Percentiles rank a stretch among this genome's conserved stretches.
phyloP scores from a whole-genome alignment of 1,140 invertebrate species.

The Gonatopus flavifemur region DNA sequence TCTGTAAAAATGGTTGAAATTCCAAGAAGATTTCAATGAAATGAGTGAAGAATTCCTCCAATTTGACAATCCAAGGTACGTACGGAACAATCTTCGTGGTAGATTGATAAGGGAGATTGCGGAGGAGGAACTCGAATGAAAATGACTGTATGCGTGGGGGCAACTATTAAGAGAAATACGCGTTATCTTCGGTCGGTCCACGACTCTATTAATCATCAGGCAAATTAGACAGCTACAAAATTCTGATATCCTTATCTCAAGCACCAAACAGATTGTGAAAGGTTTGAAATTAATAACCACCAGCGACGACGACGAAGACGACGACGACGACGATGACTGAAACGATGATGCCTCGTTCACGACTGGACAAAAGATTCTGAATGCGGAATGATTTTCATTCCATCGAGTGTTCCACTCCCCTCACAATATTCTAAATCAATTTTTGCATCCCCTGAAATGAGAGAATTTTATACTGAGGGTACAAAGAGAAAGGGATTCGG shows the following conservation, averaged over 20 bases:
- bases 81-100: no score
- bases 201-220: constrained; percentile 30
- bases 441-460: no score
- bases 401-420: no score
- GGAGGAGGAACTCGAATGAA: neutral
- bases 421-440: no score
- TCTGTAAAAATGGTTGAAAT: no score
- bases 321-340: constrained; percentile 16
- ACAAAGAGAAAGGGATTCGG: no score
- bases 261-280: constrained; percentile 4
- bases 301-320: constrained; percentile 14
- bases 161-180: constrained; percentile 18
- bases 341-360: no score
- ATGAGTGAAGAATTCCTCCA: neutral
- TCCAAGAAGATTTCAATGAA: no score
- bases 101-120: constrained; percentile 17
- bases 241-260: constrained; percentile 23
- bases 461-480: no score
- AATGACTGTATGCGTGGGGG: constrained; percentile 12
- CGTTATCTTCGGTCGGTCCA: constrained; percentile 14
- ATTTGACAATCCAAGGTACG: no score
- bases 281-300: constrained; percentile 28
- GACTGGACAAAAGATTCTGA: constrained; percentile 15
- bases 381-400: constrained; percentile 17
- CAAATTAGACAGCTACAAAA: constrained; percentile 32